Evolutionary conservation across 2,797 vertebrate genomes (phyloP).

Genomic region (Rhinophrynus dorsalis): DNA sequence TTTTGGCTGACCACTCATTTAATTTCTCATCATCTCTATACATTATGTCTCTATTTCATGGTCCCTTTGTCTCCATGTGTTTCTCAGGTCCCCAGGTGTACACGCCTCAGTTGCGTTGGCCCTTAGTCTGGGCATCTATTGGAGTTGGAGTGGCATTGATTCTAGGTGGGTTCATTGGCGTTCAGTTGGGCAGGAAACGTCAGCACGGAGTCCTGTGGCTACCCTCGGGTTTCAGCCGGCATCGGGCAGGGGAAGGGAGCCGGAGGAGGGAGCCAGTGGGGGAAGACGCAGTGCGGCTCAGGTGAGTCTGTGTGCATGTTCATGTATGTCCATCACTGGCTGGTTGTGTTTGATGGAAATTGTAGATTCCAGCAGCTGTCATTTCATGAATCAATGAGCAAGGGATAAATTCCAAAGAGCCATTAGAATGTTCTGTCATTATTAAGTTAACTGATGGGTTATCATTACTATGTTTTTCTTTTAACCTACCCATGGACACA

Average conservation of each 20-base stretch:
- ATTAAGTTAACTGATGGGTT: too few species aligned
- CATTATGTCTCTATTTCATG: too few species aligned
- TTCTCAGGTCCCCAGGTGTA: constrained; percentile 52
- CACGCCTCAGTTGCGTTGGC: constrained; percentile 69
- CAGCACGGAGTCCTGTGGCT: constrained; percentile 64
- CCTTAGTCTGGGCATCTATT: constrained; percentile 62
- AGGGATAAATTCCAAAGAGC: too few species aligned
- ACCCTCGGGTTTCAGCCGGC: constrained; percentile 60
- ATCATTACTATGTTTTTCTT: too few species aligned
- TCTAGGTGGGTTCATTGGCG: constrained; percentile 65
- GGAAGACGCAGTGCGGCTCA: constrained; percentile 82
- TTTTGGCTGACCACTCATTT: constrained; percentile 1
- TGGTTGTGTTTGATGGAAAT: too few species aligned
- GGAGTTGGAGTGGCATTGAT: constrained; percentile 63
- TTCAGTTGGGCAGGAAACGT: constrained; percentile 67
- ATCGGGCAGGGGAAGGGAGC: constrained; percentile 66
- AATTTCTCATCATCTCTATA: neutral
- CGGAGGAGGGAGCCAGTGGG: constrained; percentile 82
- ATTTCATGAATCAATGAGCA: too few species aligned
- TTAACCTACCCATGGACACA: too few species aligned
- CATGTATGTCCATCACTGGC: too few species aligned
- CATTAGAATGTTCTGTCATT: too few species aligned
- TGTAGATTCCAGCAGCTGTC: too few species aligned
- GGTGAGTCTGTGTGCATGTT: constrained; percentile 66
- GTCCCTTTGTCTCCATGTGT: too few species aligned